These are phyloP conservation scores for Leucophenga montana DNA, from an alignment of 2,888 invertebrate genomes.

Conservation along the genomic window DNA sequence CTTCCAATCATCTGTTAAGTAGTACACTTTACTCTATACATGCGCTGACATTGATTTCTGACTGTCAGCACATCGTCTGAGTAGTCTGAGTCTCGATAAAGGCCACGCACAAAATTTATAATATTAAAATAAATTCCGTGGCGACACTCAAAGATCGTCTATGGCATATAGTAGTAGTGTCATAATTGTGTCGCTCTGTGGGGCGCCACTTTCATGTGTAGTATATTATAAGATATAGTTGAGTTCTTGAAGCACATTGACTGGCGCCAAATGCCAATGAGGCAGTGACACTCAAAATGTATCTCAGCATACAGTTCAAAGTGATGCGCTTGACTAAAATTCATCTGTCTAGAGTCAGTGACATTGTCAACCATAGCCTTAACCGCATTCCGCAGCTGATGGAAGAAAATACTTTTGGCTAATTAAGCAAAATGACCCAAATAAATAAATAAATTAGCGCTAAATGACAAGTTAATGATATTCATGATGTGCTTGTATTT, in stretches of 20 bases:
- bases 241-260: conserved; percentile 3
- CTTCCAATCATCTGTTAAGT: neutral
- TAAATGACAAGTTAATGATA: conserved; percentile 25
- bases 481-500: conserved; percentile 59
- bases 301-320: neutral
- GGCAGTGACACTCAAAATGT: no score
- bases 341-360: conserved; percentile 12
- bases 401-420: conserved; percentile 10
- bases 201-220: neutral
- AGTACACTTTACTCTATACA: neutral
- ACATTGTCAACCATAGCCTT: conserved; percentile 17
- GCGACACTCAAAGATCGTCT: neutral
- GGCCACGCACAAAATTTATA: neutral
- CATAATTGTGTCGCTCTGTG: conserved; percentile 1
- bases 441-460: conserved; percentile 7
- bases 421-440: neutral
- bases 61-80: conserved; percentile 54
- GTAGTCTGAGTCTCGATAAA: neutral
- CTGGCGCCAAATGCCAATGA: conserved; percentile 12
- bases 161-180: no score
- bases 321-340: neutral
- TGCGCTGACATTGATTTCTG: conserved; percentile 57
- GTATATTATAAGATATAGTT: neutral
- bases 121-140: neutral
- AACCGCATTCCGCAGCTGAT: conserved; percentile 19